Percentiles rank a stretch among this genome's conserved stretches.
Evolutionary conservation across 2,888 invertebrate genomes (phyloP).

Genomic region (Agapostemon virescens): DNA sequence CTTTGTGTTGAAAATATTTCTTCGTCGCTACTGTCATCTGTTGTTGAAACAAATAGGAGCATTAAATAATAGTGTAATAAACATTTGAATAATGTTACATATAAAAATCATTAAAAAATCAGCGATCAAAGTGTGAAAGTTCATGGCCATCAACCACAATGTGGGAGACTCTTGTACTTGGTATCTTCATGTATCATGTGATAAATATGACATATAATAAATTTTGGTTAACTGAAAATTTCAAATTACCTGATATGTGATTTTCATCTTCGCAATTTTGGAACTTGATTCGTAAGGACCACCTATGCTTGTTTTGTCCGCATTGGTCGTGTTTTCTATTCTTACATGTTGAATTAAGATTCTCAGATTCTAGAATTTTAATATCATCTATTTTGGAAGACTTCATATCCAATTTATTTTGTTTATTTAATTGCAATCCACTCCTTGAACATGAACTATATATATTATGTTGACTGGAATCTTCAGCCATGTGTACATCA

Average conservation of each 20-base stretch:
- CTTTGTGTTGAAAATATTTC: conserved; percentile 62
- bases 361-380: conserved; percentile 62
- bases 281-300: conserved; percentile 74
- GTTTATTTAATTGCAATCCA: conserved; percentile 32
- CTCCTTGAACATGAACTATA: conserved; percentile 11
- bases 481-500: conserved; percentile 70
- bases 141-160: conserved; percentile 68
- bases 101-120: conserved; percentile 60
- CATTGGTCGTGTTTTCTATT: conserved; percentile 10
- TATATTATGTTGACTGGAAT: conserved; percentile 16
- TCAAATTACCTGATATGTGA: conserved; percentile 43
- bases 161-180: conserved; percentile 66
- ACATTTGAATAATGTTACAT: conserved; percentile 10
- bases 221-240: not conserved
- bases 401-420: conserved; percentile 35
- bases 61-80: conserved; percentile 30
- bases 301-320: conserved; percentile 66
- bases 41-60: conserved; percentile 34
- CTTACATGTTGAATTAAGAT: conserved; percentile 6
- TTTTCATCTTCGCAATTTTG: conserved; percentile 53
- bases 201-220: not conserved
- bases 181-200: conserved; percentile 61
- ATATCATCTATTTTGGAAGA: conserved; percentile 58
- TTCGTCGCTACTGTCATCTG: conserved; percentile 62
- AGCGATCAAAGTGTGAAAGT: conserved; percentile 78